phyloP scores from a whole-genome alignment of 2,888 invertebrate genomes.

The Phengaris alcon region DNA sequence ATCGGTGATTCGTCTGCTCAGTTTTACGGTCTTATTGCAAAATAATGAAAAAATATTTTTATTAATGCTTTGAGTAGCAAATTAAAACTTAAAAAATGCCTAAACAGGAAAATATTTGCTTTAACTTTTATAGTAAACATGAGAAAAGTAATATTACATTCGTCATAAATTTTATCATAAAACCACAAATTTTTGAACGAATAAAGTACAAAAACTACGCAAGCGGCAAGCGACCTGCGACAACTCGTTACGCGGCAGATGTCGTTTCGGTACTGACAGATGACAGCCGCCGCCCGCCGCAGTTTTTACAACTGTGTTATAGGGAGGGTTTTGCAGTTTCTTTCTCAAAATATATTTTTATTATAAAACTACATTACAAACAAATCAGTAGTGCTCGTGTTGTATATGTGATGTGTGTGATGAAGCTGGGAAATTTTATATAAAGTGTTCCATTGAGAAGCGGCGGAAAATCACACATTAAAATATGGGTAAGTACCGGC shows the following conservation, averaged over 20 bases:
- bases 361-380: conserved; percentile 3
- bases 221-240: neutral
- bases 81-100: too few relatives aligned
- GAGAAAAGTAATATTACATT: too few relatives aligned
- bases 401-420: conserved; percentile 54
- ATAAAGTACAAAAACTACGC: neutral
- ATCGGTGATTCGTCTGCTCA: too few relatives aligned
- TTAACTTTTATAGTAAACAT: too few relatives aligned
- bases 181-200: neutral
- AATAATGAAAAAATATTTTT: too few relatives aligned
- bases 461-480: neutral
- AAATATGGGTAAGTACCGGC: conserved; percentile 68
- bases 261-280: conserved; percentile 15
- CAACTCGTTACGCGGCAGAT: neutral
- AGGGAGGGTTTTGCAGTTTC: conserved; percentile 40
- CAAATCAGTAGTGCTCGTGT: conserved; percentile 46
- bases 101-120: too few relatives aligned
- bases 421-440: conserved; percentile 51
- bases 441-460: conserved; percentile 30
- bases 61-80: too few relatives aligned
- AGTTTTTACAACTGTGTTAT: conserved; percentile 36
- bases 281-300: conserved; percentile 35
- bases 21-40: too few relatives aligned
- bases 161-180: too few relatives aligned
- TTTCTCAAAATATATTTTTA: conserved; percentile 38